Conservation (phyloP, 2,888 invertebrate species). For the Podotricha telesiphe region DNA sequence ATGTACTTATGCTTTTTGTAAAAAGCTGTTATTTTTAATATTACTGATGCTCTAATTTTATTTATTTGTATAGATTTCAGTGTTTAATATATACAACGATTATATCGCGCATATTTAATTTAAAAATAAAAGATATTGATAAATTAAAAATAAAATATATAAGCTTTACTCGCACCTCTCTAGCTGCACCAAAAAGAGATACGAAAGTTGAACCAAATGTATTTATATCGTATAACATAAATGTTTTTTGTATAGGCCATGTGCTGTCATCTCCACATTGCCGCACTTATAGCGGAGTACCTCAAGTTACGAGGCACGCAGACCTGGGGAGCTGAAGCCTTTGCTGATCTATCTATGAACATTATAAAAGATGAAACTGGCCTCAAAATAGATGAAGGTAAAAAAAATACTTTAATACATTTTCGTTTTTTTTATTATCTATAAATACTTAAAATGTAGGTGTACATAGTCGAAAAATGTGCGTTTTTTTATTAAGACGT, state of each 20-base stretch:
- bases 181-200: too few species aligned
- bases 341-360: constrained; percentile 92
- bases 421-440: constrained; percentile 20
- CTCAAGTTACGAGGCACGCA: constrained; percentile 89
- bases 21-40: too few species aligned
- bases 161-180: too few species aligned
- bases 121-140: too few species aligned
- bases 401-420: constrained; percentile 50
- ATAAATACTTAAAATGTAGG: constrained; percentile 7
- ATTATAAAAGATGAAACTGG: constrained; percentile 94
- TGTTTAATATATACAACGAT: too few species aligned
- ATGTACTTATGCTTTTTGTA: too few species aligned
- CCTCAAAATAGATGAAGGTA: constrained; percentile 91
- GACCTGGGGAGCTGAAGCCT: constrained; percentile 94
- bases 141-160: too few species aligned
- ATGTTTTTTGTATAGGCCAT: constrained; percentile 86
- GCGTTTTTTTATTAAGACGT: neutral
- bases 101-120: too few species aligned
- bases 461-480: constrained; percentile 11
- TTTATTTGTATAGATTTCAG: too few species aligned
- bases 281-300: constrained; percentile 97
- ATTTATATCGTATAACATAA: neutral
- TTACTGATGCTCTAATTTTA: too few species aligned
- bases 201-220: too few species aligned
- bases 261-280: constrained; percentile 96